These are phyloP conservation scores for crab-eating macaque (Macaca fascicularis) DNA, from an alignment of 2,113 vertebrate species.

Conservation along the genomic window T2T-MFA8v1.1 NC_088384.1:97773001-97773500, in stretches of 20 bases:
- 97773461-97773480: background rate
- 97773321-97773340: background rate
- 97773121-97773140: background rate
- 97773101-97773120: background rate
- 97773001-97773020: background rate
- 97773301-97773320: background rate
- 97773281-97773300: background rate
- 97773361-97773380: background rate
- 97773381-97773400: background rate
- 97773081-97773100: constrained; percentile 3
- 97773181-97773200: background rate
- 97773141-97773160: background rate
- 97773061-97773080: background rate
- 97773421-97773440: background rate
- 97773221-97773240: background rate
- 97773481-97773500: background rate
- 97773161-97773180: background rate
- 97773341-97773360: background rate
- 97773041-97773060: background rate
- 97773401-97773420: background rate
- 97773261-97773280: background rate
- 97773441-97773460: background rate
- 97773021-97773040: background rate
- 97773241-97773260: background rate
- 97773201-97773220: background rate